Percentiles rank a stretch among this genome's conserved stretches.
phyloP scores from a whole-genome alignment of 2,888 invertebrate genomes.

The Polymixis lichenea region DNA sequence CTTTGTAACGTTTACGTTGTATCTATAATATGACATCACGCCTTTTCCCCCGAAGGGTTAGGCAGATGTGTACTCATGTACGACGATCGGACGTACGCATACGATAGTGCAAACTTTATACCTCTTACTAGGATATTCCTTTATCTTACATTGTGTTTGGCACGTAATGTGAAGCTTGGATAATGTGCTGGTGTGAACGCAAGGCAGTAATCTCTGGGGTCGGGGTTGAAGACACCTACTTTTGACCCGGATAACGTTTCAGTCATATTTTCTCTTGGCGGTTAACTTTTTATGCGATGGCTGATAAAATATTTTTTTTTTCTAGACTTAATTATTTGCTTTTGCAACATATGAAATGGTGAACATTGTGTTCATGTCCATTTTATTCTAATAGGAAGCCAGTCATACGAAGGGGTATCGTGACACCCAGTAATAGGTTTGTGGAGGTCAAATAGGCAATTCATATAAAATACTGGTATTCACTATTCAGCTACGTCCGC shows the following conservation, averaged over 20 bases:
- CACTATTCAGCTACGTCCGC: no score
- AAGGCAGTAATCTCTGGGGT: constrained; percentile 13
- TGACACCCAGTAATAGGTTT: no score
- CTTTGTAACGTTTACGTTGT: constrained; percentile 34
- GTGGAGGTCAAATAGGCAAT: no score
- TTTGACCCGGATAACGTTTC: constrained; percentile 30
- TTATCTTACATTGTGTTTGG: constrained; percentile 26
- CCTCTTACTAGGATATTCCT: constrained; percentile 2
- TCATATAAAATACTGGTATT: no score
- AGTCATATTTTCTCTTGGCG: constrained; percentile 1
- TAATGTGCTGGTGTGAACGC: constrained; percentile 23
- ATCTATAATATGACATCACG: not conserved
- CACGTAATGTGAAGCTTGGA: constrained; percentile 9
- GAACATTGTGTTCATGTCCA: not conserved
- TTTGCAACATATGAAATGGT: not conserved
- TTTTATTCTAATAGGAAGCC: not conserved
- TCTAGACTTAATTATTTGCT: no score
- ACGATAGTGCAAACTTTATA: constrained; percentile 16
- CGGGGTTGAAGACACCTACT: constrained; percentile 15
- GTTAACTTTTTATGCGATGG: constrained; percentile 5
- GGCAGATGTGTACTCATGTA: no score
- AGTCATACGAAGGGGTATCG: no score
- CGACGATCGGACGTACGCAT: no score
- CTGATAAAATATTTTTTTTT: not conserved
- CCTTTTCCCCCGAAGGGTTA: no score